phyloP scores from a whole-genome alignment of 2,113 vertebrate genomes.

The Arenaria interpres region DNA sequence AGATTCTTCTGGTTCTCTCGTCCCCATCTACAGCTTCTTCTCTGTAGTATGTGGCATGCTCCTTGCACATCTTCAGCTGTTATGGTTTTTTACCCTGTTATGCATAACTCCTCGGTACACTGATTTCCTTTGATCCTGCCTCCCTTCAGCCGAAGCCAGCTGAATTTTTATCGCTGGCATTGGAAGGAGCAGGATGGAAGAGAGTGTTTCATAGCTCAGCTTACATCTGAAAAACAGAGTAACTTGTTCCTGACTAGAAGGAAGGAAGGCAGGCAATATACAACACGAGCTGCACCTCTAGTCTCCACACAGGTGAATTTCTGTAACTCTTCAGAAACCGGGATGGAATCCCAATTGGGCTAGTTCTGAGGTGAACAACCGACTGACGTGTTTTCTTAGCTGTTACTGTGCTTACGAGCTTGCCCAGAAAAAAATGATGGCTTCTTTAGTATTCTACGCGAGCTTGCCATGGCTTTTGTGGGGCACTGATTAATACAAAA shows the following conservation, averaged over 20 bases:
- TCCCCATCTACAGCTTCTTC: neutral
- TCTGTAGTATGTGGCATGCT: too few species aligned
- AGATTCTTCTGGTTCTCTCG: neutral
- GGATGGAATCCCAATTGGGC: neutral
- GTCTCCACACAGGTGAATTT: neutral
- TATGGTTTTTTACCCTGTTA: fast-evolving
- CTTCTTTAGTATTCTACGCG: neutral
- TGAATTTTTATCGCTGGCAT: neutral
- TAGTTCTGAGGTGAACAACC: neutral
- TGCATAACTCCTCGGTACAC: neutral
- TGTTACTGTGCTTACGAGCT: neutral
- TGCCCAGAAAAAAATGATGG: neutral
- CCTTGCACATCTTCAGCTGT: neutral
- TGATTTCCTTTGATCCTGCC: neutral
- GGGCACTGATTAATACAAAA: neutral
- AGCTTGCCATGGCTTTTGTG: neutral
- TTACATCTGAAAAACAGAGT: neutral
- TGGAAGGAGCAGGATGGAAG: neutral
- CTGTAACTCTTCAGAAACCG: neutral
- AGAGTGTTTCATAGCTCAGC: neutral
- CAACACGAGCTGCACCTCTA: neutral
- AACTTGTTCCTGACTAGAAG: neutral
- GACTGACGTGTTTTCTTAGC: neutral
- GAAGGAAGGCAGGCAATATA: neutral
- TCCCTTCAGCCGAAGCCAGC: neutral